A percentile compares a stretch with the other conserved stretches of the same genome.
phyloP scores from a whole-genome alignment of 2,888 invertebrate species.

The Orthosia gothica region DNA sequence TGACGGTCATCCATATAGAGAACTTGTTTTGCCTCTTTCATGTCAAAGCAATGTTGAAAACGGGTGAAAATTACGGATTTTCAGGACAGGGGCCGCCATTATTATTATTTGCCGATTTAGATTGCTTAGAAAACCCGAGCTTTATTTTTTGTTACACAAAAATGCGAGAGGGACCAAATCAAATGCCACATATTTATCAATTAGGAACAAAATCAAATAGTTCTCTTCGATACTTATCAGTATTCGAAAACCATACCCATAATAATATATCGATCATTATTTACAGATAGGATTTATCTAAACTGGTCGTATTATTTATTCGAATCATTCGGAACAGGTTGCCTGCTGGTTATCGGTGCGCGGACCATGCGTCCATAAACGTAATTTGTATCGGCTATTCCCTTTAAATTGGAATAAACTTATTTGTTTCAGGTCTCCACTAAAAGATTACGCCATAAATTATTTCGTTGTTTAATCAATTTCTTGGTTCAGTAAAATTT shows the following conservation, averaged over 20 bases:
- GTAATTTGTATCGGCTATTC: slow-evolving; percentile 87
- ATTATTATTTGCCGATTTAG: not conserved
- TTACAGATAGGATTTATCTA: slow-evolving; percentile 89
- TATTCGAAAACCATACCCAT: slow-evolving; percentile 80
- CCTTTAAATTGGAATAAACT: slow-evolving; percentile 85
- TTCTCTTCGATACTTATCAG: slow-evolving; percentile 44
- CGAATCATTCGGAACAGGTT: slow-evolving; percentile 87
- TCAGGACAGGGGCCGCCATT: too few species aligned
- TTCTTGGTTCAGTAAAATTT: slow-evolving; percentile 75
- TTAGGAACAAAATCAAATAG: slow-evolving; percentile 40
- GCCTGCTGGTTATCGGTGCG: slow-evolving; percentile 83
- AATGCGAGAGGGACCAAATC: not conserved
- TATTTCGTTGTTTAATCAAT: slow-evolving; percentile 77
- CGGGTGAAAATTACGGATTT: not conserved
- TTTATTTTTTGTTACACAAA: not conserved
- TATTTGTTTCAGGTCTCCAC: slow-evolving; percentile 82
- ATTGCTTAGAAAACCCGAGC: not conserved
- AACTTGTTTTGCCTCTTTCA: not conserved
- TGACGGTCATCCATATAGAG: too few species aligned
- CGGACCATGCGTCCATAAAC: slow-evolving; percentile 85
- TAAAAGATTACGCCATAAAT: slow-evolving; percentile 80
- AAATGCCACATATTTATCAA: slow-evolving; percentile 12
- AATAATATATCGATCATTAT: slow-evolving; percentile 86
- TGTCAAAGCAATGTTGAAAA: not conserved
- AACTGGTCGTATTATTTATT: slow-evolving; percentile 88